Evolutionary conservation across 2,888 invertebrate genomes (phyloP), one percentile per base, ranked within the genome.

Genomic region (Eumerus sabulonum): DNA sequence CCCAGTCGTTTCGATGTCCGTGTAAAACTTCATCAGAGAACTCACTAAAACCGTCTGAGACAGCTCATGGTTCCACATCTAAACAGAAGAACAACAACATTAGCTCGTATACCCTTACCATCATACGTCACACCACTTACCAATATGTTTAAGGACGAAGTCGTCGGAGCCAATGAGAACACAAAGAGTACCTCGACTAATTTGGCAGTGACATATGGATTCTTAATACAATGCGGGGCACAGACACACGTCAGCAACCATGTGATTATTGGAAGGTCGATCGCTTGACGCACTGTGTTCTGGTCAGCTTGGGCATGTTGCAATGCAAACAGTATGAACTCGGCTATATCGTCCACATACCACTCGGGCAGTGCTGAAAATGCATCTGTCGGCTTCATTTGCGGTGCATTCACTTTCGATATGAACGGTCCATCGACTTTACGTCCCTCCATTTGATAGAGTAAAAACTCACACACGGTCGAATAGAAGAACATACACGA

Each of bases 311-410:
- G 94, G 59, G 93, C 93, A 86, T 94, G 95, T 90, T 97, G 97
- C 85, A 98, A 92, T 2, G 95, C 93, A 87, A 98, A 98, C 36
- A 98, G 92, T 85, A 98, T 92, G 89, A 98, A 97, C 89, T 99
- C 98, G 11, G 98, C 97, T 84, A 98, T 94, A 87, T 99, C 98
- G 90, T 99, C 99, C 83, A 99, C 93, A 88, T 97, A 96, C 95
- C 98, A 98, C 90, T 99, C 98, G 44, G 99, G 99, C 86, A 97
- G 91, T 84, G 98, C 96, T 62, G 94, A 93, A 91, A 98, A 98
- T 84, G 94, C 91, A 83, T 92, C 91, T 13, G 95, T 92, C 54
- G 93, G 90, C 83, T 92, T 92, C 40, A 91, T 90, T 50, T 92
- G 91, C 51, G 91, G 87, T 54, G 90, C 90, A 13, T 93, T 92